Percentiles rank a stretch among this genome's conserved stretches.
These are phyloP conservation scores for Bombus impatiens DNA, from an alignment of 1,140 invertebrate species.

Conservation along the genomic window DNA sequence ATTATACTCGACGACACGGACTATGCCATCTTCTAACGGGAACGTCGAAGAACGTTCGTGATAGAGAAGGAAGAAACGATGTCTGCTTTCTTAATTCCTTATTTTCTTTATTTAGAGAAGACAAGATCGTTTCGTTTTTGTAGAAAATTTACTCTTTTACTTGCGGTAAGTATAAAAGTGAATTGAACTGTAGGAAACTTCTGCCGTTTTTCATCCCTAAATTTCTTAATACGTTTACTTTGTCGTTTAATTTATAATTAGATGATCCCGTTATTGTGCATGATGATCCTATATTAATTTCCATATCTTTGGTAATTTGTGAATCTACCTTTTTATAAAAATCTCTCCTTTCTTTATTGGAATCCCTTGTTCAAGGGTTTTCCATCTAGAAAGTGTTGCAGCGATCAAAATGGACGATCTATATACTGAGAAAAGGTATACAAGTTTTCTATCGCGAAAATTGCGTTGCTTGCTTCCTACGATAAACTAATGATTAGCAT, in stretches of 20 bases:
- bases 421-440: background rate
- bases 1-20: conserved; percentile 44
- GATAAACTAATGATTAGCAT: background rate
- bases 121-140: background rate
- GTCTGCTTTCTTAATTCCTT: background rate
- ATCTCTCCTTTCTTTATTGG: background rate
- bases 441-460: background rate
- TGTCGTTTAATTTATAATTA: no score
- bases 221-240: no score
- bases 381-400: background rate
- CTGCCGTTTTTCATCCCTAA: background rate
- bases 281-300: background rate
- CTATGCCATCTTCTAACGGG: conserved; percentile 33
- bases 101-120: background rate
- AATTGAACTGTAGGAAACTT: background rate
- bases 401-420: background rate
- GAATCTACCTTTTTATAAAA: background rate
- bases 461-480: background rate
- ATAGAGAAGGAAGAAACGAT: background rate
- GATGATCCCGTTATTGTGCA: no score
- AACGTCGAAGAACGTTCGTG: conserved; percentile 12
- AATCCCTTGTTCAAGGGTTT: background rate
- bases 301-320: background rate
- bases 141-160: background rate
- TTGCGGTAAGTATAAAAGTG: background rate